Conservation (phyloP, 2,888 invertebrate genomes). For the Bellardia bayeri region DNA sequence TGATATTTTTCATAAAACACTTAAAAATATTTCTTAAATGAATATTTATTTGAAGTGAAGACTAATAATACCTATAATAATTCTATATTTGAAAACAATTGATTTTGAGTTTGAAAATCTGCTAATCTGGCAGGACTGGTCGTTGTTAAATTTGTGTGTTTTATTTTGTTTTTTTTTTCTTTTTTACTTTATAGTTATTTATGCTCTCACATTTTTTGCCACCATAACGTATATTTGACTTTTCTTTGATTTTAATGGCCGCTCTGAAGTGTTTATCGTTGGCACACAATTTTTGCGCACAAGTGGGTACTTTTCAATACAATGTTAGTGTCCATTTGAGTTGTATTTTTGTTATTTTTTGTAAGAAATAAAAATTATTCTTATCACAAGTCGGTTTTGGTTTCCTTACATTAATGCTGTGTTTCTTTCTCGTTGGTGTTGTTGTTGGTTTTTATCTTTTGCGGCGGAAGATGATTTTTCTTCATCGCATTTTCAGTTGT, state of each 20-base stretch:
- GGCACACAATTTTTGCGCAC: constrained; percentile 82
- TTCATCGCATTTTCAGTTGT: constrained; percentile 29
- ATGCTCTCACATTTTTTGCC: constrained; percentile 70
- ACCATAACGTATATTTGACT: constrained; percentile 72
- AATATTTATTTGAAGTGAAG: no score
- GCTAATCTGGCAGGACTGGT: not conserved
- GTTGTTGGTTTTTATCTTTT: constrained; percentile 29
- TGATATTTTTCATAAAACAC: no score
- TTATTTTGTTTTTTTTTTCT: constrained; percentile 37
- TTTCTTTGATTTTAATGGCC: constrained; percentile 83
- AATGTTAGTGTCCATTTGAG: constrained; percentile 24
- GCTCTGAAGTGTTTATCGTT: constrained; percentile 84
- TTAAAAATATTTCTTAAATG: no score
- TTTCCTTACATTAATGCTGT: constrained; percentile 36
- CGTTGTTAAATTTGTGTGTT: constrained; percentile 56
- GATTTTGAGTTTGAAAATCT: not conserved
- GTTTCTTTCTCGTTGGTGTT: constrained; percentile 27
- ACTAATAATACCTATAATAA: no score
- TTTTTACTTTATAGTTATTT: constrained; percentile 58
- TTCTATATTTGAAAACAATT: no score
- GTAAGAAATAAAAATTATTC: constrained; percentile 26
- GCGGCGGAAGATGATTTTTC: constrained; percentile 64
- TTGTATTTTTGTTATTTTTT: constrained; percentile 22
- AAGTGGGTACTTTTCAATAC: constrained; percentile 73
- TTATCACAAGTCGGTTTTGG: constrained; percentile 50